phyloP scores from a whole-genome alignment of 2,797 vertebrate genomes.

The Phrynocephalus guinanensis region DNA sequence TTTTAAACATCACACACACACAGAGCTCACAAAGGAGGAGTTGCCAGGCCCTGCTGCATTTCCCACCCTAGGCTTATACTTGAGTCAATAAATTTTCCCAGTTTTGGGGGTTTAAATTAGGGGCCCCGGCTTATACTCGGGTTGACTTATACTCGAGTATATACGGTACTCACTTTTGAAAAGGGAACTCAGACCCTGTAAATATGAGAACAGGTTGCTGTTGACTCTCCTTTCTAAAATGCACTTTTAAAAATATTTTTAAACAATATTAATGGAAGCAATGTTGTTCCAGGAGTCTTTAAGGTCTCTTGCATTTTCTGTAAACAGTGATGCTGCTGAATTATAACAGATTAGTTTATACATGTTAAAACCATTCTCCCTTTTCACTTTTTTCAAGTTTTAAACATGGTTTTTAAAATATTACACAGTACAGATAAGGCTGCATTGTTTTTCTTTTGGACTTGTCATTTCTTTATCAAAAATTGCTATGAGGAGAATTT shows the following conservation, averaged over 20 bases:
- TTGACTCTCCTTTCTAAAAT: slow-evolving; percentile 5
- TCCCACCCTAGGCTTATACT: too few species aligned
- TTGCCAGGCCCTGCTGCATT: too few species aligned
- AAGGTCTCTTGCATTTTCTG: neutral
- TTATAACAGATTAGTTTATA: slow-evolving; percentile 5
- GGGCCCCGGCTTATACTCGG: too few species aligned
- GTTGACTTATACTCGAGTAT: too few species aligned
- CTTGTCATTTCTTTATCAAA: slow-evolving; percentile 69
- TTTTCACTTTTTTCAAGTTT: slow-evolving; percentile 47
- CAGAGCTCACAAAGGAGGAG: too few species aligned
- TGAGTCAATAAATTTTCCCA: too few species aligned
- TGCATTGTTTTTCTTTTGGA: slow-evolving; percentile 55
- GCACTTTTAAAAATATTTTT: neutral
- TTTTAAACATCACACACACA: too few species aligned
- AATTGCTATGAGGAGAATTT: slow-evolving; percentile 71
- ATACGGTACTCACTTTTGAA: neutral
- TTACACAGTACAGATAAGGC: slow-evolving; percentile 54
- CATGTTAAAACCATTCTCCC: slow-evolving; percentile 51
- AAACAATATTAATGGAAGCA: neutral
- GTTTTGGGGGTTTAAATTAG: too few species aligned
- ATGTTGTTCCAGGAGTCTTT: neutral
- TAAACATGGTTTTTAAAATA: slow-evolving; percentile 49
- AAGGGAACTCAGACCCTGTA: neutral
- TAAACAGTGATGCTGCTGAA: neutral
- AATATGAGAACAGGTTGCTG: neutral